Evolutionary conservation across 2,113 vertebrate genomes (phyloP).

Genomic region (Rhynchopsitta pachyrhyncha): DNA sequence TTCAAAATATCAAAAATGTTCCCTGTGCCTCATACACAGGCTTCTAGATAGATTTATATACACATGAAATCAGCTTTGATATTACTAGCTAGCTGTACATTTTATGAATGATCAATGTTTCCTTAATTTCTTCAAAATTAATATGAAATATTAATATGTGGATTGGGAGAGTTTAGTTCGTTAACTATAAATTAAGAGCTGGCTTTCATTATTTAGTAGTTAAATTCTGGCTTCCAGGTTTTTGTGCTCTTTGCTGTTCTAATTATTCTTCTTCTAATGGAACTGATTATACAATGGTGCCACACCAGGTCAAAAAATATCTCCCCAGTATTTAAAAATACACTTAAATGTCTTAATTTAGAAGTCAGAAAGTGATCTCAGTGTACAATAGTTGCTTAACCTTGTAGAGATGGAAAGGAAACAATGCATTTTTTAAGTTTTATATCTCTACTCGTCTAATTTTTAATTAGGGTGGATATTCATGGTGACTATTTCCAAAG

Average conservation of each 20-base stretch:
- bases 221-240: background rate
- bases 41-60: slow-evolving; percentile 5
- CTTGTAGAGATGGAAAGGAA: background rate
- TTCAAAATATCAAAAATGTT: background rate
- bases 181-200: slow-evolving; percentile 51
- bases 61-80: background rate
- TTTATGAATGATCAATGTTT: slow-evolving; percentile 11
- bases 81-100: background rate
- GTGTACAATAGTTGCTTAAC: background rate
- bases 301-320: background rate
- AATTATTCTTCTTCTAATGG: slow-evolving; percentile 10
- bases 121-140: slow-evolving; percentile 39
- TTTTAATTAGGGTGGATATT: background rate
- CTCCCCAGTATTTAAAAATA: background rate
- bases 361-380: background rate
- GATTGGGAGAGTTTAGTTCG: slow-evolving; percentile 32
- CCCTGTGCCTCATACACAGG: background rate
- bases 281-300: background rate
- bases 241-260: slow-evolving; percentile 1
- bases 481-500: background rate
- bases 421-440: accelerated
- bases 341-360: background rate
- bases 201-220: slow-evolving; percentile 47
- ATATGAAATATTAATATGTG: slow-evolving; percentile 41
- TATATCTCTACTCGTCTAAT: background rate